These are phyloP conservation scores for Ciconia maguari DNA, from an alignment of 2,113 vertebrate genomes.

Conservation along the genomic window DNA sequence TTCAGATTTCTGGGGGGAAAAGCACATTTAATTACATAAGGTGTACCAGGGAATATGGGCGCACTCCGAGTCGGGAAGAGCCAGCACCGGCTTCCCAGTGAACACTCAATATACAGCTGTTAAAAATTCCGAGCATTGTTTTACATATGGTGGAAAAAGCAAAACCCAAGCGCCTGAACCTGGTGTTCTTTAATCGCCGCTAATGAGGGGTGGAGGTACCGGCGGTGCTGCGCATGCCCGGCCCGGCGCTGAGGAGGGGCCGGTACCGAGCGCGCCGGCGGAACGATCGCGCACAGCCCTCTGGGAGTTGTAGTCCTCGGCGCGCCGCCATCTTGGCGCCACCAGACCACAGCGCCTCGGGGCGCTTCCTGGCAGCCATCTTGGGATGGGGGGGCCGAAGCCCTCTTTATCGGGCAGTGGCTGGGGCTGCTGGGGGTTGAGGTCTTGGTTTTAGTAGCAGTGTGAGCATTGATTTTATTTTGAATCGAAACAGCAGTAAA, in stretches of 20 bases:
- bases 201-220: background rate
- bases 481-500: background rate
- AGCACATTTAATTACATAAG: background rate
- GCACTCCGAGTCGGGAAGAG: rapidly evolving
- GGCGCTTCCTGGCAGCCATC: background rate
- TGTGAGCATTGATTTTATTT: background rate
- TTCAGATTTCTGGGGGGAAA: rapidly evolving
- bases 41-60: rapidly evolving
- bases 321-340: constrained; percentile 20
- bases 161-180: rapidly evolving
- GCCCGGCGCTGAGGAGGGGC: background rate
- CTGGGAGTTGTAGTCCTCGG: background rate
- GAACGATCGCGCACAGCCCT: background rate
- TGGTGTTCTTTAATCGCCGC: background rate
- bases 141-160: rapidly evolving
- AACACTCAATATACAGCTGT: background rate
- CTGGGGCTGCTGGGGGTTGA: rapidly evolving
- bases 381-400: background rate
- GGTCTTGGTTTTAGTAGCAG: rapidly evolving
- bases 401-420: rapidly evolving
- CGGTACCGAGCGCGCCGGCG: too few relatives aligned
- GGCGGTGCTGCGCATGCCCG: rapidly evolving
- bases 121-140: background rate
- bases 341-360: rapidly evolving
- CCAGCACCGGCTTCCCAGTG: background rate